Base-by-base conservation (phyloP, 37 sponge, comb jelly and placozoan genomes). In the Halisarca cf. caerulea region DNA sequence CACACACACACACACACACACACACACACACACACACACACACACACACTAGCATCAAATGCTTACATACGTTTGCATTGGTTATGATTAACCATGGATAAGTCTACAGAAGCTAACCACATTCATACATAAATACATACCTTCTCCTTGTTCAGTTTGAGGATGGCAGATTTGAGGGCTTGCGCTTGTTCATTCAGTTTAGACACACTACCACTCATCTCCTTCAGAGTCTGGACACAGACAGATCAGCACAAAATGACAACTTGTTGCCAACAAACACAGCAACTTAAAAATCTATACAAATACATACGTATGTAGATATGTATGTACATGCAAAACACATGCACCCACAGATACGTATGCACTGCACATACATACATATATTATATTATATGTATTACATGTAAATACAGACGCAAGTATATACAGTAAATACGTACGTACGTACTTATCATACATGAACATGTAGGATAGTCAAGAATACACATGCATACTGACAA, bases 181-280 rank as follows among this genome's bases (percentile, higher is more conserved):
- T 74, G 77, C 15, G 77, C 77, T 74, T 74, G 77, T 2, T 74
- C 77, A 74, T 74, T 74, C 42, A 74, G 77, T 44, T 74, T 74
- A 41, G 77, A 74, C 14, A 74, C 77, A 40, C 77, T 44, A 40
- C n/a, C 0, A 2, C 38, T 74, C 24, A 74, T 40, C 42, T 74
- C 77, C 77, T 74, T 74, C 45, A 74, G 25, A 6, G 77, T 74
- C 77, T 74, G 69, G n/a, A n/a, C n/a, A n/a, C 9, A 9, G 25
- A 2, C 3, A 27, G 60, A 2, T 27, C 25, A 3, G 7, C 2
- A 68, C 15, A 28, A 68, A 30, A 34, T 4, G 35, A 23, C 6
- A 8, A 6, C 4, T 27, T 30, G 69, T 34, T 30, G 4, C 35
- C 33, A 32, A 8, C 3, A 30, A 30, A 5, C 30, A 34, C 30